A percentile compares a stretch with the other conserved stretches of the same genome.
These are phyloP conservation scores for Ancistrus triradiatus DNA, from an alignment of 2,113 vertebrate genomes.

Conservation along the genomic window DNA sequence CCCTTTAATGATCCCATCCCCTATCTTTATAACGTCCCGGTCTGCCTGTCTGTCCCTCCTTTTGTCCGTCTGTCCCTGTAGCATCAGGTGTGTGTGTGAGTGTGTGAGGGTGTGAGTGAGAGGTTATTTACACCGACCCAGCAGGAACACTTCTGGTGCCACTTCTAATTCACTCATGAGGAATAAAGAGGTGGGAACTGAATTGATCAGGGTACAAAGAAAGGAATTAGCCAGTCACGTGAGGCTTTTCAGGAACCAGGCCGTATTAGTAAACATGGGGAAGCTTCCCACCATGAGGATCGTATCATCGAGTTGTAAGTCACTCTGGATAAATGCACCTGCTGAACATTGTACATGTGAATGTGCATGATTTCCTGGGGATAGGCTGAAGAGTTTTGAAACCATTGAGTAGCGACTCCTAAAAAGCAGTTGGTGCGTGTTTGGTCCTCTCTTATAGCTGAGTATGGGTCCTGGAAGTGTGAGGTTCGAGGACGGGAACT, in stretches of 20 bases:
- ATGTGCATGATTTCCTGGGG: too few species aligned
- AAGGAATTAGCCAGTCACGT: constrained; percentile 33
- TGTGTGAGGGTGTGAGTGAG: constrained; percentile 7
- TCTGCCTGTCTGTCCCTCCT: background rate
- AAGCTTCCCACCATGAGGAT: constrained; percentile 14
- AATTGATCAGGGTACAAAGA: constrained; percentile 36
- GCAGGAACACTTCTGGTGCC: constrained; percentile 30
- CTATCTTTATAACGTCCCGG: background rate
- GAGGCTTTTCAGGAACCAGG: constrained; percentile 27
- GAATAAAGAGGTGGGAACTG: constrained; percentile 26
- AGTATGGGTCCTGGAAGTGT: too few species aligned
- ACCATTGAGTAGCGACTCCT: too few species aligned
- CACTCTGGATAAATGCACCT: too few species aligned
- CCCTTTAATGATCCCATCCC: background rate
- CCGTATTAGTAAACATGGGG: constrained; percentile 38
- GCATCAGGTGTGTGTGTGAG: background rate
- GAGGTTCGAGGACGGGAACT: too few species aligned
- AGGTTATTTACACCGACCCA: constrained; percentile 46
- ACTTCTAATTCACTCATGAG: constrained; percentile 39
- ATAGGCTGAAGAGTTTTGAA: too few species aligned
- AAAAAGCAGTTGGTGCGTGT: too few species aligned
- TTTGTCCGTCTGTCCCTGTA: background rate
- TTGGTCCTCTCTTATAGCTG: too few species aligned
- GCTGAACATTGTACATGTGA: too few species aligned
- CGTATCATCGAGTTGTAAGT: too few species aligned